phyloP scores from a whole-genome alignment of 2,113 vertebrate species.

The Myrmecobius fasciatus region DNA sequence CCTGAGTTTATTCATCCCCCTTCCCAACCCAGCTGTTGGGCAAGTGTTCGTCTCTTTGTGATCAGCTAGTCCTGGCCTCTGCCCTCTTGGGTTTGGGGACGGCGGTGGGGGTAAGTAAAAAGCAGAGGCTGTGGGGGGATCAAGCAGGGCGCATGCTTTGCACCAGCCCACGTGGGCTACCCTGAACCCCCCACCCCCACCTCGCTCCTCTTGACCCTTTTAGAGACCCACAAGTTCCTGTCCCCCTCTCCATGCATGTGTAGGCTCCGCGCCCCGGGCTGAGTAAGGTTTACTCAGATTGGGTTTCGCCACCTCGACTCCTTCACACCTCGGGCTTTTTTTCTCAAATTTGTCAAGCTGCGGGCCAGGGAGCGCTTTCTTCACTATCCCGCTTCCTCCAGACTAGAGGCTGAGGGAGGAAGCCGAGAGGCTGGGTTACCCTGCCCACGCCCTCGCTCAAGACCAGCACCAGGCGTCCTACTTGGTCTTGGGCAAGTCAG shows the following conservation, averaged over 20 bases:
- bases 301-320: background rate
- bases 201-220: background rate
- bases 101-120: background rate
- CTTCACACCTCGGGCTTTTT: conserved; percentile 17
- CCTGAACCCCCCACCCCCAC: conserved; percentile 12
- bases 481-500: rapidly evolving
- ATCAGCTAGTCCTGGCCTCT: background rate
- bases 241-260: background rate
- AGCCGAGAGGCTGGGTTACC: background rate
- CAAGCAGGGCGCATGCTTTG: background rate
- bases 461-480: background rate
- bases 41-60: background rate
- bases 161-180: background rate
- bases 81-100: background rate
- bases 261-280: background rate
- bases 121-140: background rate
- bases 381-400: background rate
- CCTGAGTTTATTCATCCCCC: background rate
- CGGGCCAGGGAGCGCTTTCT: background rate
- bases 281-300: background rate
- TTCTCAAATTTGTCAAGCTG: background rate
- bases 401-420: background rate
- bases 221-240: conserved; percentile 40
- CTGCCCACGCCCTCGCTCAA: background rate
- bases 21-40: background rate